Percentiles rank a stretch among this genome's conserved stretches.
phyloP scores from a whole-genome alignment of 1,140 invertebrate genomes.

The Lerema accius region DNA sequence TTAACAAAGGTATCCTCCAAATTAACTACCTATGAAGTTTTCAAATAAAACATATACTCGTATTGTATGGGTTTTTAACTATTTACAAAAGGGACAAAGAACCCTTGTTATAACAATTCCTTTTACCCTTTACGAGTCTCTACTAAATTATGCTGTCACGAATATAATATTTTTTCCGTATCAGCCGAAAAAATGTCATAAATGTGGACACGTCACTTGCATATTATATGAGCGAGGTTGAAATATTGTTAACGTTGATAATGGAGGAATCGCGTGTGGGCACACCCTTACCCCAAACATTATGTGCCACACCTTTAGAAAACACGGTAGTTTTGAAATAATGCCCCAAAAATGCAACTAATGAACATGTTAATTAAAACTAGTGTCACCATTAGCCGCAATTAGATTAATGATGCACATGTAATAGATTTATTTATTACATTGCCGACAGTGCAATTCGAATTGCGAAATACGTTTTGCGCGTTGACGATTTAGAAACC shows the following conservation, averaged over 20 bases:
- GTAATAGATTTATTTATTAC: background rate
- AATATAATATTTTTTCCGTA: conserved; percentile 59
- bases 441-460: background rate
- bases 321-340: conserved; percentile 16
- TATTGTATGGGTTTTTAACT: background rate
- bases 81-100: background rate
- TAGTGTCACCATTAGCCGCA: conserved; percentile 6
- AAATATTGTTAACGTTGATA: conserved; percentile 65
- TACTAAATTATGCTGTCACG: conserved; percentile 54
- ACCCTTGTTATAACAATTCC: conserved; percentile 1
- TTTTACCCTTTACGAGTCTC: conserved; percentile 42
- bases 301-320: conserved; percentile 58
- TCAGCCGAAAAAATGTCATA: conserved; percentile 65
- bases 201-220: conserved; percentile 66
- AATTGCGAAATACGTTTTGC: conserved; percentile 6
- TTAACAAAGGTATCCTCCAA: too few relatives aligned
- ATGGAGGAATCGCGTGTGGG: conserved; percentile 71
- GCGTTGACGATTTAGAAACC: conserved; percentile 3
- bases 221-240: conserved; percentile 73
- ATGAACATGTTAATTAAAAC: conserved; percentile 38
- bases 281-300: conserved; percentile 50
- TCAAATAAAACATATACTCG: too few relatives aligned
- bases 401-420: background rate
- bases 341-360: conserved; percentile 41
- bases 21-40: too few relatives aligned